phyloP scores from a whole-genome alignment of 2,113 vertebrate genomes.

The Prinia subflava region DNA sequence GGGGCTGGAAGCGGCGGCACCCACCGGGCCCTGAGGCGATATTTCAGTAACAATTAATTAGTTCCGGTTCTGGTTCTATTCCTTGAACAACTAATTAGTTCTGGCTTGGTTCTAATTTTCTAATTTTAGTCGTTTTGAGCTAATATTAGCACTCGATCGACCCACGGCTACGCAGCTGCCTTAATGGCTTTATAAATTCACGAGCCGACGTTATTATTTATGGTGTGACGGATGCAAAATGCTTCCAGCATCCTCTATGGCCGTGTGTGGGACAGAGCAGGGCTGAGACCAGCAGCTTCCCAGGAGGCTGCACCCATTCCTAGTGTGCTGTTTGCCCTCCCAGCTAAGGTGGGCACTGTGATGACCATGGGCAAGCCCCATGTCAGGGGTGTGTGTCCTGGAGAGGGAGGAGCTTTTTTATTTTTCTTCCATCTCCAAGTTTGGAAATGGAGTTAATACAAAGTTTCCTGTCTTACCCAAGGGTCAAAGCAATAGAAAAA shows the following conservation, averaged over 20 bases:
- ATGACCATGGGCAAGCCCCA: neutral
- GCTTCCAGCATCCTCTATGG: neutral
- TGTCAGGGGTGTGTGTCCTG: accelerated
- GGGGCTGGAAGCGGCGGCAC: neutral
- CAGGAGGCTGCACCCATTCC: neutral
- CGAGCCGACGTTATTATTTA: neutral
- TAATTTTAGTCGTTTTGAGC: slow-evolving; percentile 46
- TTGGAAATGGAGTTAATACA: neutral
- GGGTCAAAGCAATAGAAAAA: slow-evolving; percentile 20
- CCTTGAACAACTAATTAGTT: slow-evolving; percentile 47
- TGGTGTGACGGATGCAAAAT: neutral
- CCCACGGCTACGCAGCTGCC: neutral
- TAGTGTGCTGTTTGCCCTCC: neutral
- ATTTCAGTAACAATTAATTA: slow-evolving; percentile 49
- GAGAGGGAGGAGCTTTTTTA: neutral
- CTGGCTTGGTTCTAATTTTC: slow-evolving; percentile 33
- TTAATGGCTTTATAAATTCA: neutral
- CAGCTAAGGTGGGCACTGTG: neutral
- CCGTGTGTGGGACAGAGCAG: accelerated
- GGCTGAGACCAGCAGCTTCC: neutral
- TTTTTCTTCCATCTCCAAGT: neutral
- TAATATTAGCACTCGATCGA: slow-evolving; percentile 34
- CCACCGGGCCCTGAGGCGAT: neutral
- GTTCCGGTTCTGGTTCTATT: slow-evolving; percentile 55
- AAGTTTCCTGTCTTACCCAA: neutral